Conservation (phyloP, 2,113 vertebrate species). For the Oenanthe oenanthe region DNA sequence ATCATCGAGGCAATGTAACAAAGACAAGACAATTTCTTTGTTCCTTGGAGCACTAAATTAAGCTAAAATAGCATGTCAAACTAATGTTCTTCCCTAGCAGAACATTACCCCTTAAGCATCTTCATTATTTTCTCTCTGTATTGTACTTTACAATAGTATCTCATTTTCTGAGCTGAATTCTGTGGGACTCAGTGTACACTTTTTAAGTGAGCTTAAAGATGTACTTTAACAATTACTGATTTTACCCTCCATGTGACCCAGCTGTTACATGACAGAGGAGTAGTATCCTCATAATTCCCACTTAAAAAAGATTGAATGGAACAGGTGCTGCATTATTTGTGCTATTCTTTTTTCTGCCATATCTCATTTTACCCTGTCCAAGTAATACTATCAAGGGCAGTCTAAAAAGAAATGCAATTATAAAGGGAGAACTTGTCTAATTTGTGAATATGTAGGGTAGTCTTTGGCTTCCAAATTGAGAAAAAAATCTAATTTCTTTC, state of each 20-base stretch:
- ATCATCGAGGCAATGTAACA: background rate
- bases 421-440: background rate
- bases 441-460: background rate
- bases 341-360: background rate
- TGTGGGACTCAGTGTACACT: background rate
- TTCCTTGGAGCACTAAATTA: constrained; percentile 15
- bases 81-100: background rate
- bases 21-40: constrained; percentile 12
- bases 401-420: background rate
- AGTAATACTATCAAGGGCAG: background rate
- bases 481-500: background rate
- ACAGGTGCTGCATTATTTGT: background rate
- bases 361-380: background rate
- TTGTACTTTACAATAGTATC: background rate
- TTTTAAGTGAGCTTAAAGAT: background rate
- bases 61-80: constrained; percentile 2
- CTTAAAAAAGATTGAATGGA: background rate
- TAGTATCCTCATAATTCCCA: background rate
- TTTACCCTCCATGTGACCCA: background rate
- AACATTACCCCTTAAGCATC: background rate
- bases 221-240: background rate
- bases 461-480: background rate
- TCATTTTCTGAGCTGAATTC: background rate
- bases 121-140: background rate
- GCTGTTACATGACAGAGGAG: background rate